phyloP scores from a whole-genome alignment of 2,888 invertebrate species.

The Germaria angustata region DNA sequence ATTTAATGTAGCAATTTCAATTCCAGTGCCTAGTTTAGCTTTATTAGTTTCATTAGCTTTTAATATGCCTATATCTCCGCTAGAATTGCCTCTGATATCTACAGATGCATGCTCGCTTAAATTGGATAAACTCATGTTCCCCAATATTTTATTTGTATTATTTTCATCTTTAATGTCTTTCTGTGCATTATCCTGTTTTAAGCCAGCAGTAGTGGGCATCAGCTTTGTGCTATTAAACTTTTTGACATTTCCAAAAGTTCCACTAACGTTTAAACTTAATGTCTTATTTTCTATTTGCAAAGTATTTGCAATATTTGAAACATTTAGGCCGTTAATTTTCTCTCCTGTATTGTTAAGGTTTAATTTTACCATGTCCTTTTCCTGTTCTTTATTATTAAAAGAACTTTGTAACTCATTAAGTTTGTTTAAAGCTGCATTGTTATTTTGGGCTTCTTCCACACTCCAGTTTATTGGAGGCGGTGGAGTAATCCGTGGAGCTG shows the following conservation, averaged over 20 bases:
- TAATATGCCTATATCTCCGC: no score
- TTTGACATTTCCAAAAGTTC: background rate
- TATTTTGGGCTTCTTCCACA: background rate
- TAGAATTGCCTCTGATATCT: background rate
- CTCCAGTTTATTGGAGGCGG: conserved; percentile 67
- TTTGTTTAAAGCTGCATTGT: background rate
- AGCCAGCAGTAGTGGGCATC: no score
- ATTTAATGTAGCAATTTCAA: background rate
- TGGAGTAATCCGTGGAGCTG: conserved; percentile 76
- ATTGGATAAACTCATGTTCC: background rate
- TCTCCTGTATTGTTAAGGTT: background rate
- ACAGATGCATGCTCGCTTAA: no score
- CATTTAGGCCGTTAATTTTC: background rate
- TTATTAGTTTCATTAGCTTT: background rate
- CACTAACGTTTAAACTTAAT: background rate
- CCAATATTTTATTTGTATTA: background rate
- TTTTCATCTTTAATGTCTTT: background rate
- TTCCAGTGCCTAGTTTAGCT: no score
- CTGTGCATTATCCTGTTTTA: background rate
- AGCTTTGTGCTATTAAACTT: background rate
- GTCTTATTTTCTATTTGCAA: background rate
- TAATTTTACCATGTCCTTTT: background rate
- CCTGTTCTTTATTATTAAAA: background rate
- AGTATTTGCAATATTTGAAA: background rate
- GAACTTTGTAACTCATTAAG: conserved; percentile 14